Conservation (phyloP, 23 tunicate species). For the Phallusia fumigata region DNA sequence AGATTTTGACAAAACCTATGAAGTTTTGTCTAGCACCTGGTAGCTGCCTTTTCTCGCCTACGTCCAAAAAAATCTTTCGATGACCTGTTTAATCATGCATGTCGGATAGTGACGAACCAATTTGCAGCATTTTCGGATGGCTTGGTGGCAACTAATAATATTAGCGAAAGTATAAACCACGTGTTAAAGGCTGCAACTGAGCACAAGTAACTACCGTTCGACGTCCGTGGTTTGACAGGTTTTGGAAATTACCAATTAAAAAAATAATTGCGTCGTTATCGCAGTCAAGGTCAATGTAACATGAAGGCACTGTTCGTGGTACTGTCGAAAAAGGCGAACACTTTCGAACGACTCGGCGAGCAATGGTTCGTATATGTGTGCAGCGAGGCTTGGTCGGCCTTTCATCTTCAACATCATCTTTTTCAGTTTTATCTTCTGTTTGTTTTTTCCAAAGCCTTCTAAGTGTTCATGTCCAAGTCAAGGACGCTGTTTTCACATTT, state of each 20-base stretch:
- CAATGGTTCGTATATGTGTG: neutral
- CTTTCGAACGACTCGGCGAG: neutral
- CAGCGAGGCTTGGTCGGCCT: neutral
- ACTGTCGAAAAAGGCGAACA: neutral
- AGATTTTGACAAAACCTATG: neutral
- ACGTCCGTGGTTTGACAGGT: slow-evolving; percentile 10
- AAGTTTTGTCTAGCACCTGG: neutral
- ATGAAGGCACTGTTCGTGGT: neutral
- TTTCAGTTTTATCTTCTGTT: neutral
- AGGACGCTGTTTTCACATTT: neutral
- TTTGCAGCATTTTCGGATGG: slow-evolving; percentile 4
- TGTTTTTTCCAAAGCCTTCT: slow-evolving; percentile 2
- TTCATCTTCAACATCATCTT: neutral
- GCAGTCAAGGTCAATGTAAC: neutral
- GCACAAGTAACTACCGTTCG: neutral
- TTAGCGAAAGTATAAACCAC: slow-evolving; percentile 20
- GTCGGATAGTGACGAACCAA: neutral
- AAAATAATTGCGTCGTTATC: neutral
- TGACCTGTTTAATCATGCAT: neutral
- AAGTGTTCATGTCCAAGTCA: slow-evolving; percentile 10
- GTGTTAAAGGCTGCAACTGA: slow-evolving; percentile 23
- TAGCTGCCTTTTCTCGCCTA: neutral
- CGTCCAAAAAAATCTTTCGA: neutral
- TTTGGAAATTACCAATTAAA: slow-evolving; percentile 35
- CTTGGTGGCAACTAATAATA: slow-evolving; percentile 12